phyloP scores from a whole-genome alignment of 2,888 invertebrate species.

The Acheta domesticus region DNA sequence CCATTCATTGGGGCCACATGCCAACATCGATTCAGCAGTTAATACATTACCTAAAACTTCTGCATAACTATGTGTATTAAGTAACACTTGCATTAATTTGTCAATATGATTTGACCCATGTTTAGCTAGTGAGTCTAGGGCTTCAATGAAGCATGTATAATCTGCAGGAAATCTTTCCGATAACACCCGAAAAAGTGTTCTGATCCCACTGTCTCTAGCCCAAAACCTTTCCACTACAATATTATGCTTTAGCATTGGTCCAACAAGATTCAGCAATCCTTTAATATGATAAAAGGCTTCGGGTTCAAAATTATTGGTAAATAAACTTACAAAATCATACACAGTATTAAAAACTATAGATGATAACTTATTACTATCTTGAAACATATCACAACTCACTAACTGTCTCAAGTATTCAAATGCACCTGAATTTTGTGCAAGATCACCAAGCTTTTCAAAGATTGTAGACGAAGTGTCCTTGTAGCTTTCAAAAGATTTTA shows the following conservation, averaged over 20 bases:
- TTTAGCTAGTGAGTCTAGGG: background rate
- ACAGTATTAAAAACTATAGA: background rate
- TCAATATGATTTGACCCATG: background rate
- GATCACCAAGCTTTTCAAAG: background rate
- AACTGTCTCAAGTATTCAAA: background rate
- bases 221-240: constrained; percentile 11
- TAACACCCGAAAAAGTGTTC: background rate
- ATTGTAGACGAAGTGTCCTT: background rate
- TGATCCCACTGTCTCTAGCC: background rate
- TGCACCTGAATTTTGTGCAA: background rate
- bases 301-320: constrained; percentile 11
- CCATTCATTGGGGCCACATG: background rate
- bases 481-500: constrained; percentile 1
- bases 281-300: constrained; percentile 18
- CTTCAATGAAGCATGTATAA: background rate
- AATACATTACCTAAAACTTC: background rate
- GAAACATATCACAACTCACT: background rate
- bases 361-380: constrained; percentile 6
- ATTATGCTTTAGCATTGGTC: background rate
- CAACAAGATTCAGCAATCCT: background rate
- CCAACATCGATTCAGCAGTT: background rate
- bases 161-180: background rate
- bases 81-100: background rate
- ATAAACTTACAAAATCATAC: constrained; percentile 10
- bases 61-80: background rate